phyloP scores from a whole-genome alignment of 2,888 invertebrate species.

The Trachelus troglodyta region DNA sequence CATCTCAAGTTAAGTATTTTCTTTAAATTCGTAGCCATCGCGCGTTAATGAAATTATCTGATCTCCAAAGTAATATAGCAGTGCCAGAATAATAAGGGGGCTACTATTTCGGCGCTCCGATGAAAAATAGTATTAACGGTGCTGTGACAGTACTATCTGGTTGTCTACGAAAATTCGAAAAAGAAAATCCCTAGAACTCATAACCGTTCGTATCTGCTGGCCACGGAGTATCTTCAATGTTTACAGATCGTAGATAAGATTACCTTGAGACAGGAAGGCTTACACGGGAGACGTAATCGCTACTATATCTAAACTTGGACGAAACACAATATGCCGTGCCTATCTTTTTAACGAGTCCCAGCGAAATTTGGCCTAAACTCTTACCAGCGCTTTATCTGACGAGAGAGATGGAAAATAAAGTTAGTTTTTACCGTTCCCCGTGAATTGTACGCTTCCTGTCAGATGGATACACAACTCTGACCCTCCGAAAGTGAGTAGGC shows the following conservation, averaged over 20 bases:
- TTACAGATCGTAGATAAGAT: constrained; percentile 46
- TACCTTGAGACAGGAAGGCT: constrained; percentile 19
- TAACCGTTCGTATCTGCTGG: not conserved
- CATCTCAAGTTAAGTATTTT: not conserved
- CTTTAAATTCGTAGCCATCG: not conserved
- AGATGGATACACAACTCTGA: not conserved
- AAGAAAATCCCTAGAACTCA: not conserved
- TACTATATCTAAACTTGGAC: not conserved
- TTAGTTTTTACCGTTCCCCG: not conserved
- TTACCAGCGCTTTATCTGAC: not conserved
- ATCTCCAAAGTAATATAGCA: not conserved
- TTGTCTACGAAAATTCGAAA: not conserved
- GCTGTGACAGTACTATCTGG: not conserved
- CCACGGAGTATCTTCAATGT: constrained; percentile 21
- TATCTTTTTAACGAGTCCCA: not conserved
- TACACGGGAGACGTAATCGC: not conserved
- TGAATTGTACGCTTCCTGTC: too few relatives aligned
- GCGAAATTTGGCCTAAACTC: not conserved
- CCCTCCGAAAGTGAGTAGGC: not conserved
- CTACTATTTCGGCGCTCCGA: not conserved
- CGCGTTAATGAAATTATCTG: not conserved
- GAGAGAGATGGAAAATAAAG: not conserved
- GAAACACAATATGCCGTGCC: not conserved
- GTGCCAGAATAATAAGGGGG: not conserved
- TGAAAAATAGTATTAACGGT: not conserved